These are phyloP conservation scores for Rhabdomys pumilio DNA, from an alignment of 2,797 vertebrate species.

Conservation along the genomic window DNA sequence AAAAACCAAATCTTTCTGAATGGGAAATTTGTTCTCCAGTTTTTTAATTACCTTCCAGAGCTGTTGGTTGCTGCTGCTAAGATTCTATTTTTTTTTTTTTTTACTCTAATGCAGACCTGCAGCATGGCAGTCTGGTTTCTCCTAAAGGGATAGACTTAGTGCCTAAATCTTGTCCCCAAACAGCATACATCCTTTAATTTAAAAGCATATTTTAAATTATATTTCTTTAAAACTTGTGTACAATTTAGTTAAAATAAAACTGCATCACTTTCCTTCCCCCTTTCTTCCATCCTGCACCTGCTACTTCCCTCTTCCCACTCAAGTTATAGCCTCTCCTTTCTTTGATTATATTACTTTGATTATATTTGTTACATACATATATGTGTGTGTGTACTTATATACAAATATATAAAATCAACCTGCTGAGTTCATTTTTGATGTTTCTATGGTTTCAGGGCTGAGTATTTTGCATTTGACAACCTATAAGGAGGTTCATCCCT, in stretches of 20 bases:
- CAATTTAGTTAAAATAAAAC: background rate
- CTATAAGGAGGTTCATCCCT: too few relatives aligned
- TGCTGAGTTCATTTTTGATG: background rate
- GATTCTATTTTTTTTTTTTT: background rate
- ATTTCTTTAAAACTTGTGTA: background rate
- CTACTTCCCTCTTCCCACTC: too few relatives aligned
- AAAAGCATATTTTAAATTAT: background rate
- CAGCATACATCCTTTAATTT: background rate
- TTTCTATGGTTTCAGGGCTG: background rate
- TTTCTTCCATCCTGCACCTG: background rate
- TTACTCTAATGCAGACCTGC: background rate
- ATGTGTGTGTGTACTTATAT: background rate
- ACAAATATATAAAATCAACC: background rate
- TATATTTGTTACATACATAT: background rate
- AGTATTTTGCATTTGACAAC: background rate
- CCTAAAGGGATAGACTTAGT: background rate
- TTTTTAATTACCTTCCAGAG: conserved; percentile 10
- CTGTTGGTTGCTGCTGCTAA: background rate
- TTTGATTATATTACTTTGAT: background rate
- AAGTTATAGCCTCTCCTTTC: too few relatives aligned
- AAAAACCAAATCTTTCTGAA: background rate
- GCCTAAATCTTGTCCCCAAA: background rate
- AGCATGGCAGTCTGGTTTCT: background rate
- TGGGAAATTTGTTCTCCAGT: background rate
- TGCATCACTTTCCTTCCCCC: background rate